Conservation (phyloP, 2,113 vertebrate genomes). For the Coreoperca whiteheadi region DNA sequence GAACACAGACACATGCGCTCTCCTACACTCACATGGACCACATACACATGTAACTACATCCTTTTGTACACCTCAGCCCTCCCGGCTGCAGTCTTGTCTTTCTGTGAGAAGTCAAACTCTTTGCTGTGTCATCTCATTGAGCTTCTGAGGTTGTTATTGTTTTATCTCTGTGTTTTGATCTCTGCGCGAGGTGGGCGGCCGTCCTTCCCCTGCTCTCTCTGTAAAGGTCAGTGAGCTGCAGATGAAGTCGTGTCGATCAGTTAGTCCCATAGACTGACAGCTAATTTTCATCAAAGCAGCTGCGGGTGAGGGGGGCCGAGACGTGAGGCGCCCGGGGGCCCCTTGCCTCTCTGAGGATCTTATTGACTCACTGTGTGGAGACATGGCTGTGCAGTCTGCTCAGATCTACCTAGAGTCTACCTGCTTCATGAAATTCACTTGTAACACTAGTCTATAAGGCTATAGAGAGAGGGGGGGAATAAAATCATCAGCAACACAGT, state of each 20-base stretch:
- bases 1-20: slow-evolving; percentile 13
- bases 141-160: slow-evolving; percentile 70
- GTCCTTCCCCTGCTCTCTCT: slow-evolving; percentile 53
- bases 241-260: slow-evolving; percentile 74
- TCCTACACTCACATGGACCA: not conserved
- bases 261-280: slow-evolving; percentile 62
- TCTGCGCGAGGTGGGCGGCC: slow-evolving; percentile 55
- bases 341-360: slow-evolving; percentile 49
- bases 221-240: slow-evolving; percentile 79
- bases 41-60: slow-evolving; percentile 7
- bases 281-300: slow-evolving; percentile 79
- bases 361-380: slow-evolving; percentile 35
- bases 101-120: slow-evolving; percentile 46
- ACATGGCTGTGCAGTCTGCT: slow-evolving; percentile 31
- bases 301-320: slow-evolving; percentile 15
- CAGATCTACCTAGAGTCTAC: slow-evolving; percentile 15
- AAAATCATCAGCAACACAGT: not conserved
- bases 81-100: slow-evolving; percentile 33
- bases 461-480: not conserved
- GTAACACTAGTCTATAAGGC: slow-evolving; percentile 5
- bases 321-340: not conserved
- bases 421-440: not conserved
- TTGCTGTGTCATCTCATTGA: slow-evolving; percentile 63
- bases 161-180: slow-evolving; percentile 68
- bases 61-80: slow-evolving; percentile 28